A percentile compares a stretch with the other conserved stretches of the same genome.
Evolutionary conservation across 2,888 invertebrate species (phyloP).

Genomic region (Cryptocheilus praepositus): DNA sequence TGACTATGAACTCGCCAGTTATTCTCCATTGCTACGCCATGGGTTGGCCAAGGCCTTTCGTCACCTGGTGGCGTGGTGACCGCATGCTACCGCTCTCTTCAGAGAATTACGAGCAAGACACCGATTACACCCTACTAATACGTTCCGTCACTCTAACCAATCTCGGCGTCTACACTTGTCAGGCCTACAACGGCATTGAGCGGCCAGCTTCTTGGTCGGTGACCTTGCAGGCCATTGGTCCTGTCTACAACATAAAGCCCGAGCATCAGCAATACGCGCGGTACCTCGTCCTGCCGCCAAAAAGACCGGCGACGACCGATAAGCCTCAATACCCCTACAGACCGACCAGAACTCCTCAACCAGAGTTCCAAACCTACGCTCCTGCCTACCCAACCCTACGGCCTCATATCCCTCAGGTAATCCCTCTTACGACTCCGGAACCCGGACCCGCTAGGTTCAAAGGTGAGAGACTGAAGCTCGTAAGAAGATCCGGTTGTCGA

Average conservation of each 20-base stretch:
- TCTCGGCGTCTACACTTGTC: constrained; percentile 91
- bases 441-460: constrained; percentile 39
- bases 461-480: constrained; percentile 72
- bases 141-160: constrained; percentile 82
- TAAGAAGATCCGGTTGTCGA: no score
- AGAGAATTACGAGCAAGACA: constrained; percentile 82
- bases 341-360: constrained; percentile 60
- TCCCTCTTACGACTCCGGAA: constrained; percentile 56
- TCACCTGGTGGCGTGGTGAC: constrained; percentile 90
- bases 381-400: constrained; percentile 69
- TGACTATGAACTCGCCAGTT: constrained; percentile 83
- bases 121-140: constrained; percentile 86
- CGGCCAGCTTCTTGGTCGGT: constrained; percentile 87
- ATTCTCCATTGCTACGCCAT: constrained; percentile 87
- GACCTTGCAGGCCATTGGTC: constrained; percentile 83
- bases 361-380: constrained; percentile 67
- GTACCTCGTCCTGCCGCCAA: constrained; percentile 79
- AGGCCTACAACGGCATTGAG: constrained; percentile 89
- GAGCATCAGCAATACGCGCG: constrained; percentile 79
- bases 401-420: constrained; percentile 60
- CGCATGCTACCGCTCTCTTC: constrained; percentile 85
- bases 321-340: constrained; percentile 70
- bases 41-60: constrained; percentile 86
- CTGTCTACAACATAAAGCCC: constrained; percentile 78
- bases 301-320: constrained; percentile 68